A percentile compares a stretch with the other conserved stretches of the same genome.
These are phyloP conservation scores for Ctenoplectra terminalis DNA, from an alignment of 1,140 invertebrate species.

Conservation along the genomic window DNA sequence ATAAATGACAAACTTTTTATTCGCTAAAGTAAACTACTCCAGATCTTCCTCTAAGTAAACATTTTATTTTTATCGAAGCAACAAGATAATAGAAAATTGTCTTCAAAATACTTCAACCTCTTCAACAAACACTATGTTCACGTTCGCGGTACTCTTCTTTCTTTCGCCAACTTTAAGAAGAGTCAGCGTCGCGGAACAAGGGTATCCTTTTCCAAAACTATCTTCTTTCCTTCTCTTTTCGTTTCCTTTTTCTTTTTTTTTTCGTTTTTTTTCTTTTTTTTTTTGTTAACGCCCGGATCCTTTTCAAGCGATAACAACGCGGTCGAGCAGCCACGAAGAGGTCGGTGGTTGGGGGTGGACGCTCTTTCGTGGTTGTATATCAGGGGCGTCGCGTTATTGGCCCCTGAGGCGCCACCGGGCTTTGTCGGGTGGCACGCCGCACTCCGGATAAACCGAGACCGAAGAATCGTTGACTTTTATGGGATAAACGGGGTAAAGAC, in stretches of 20 bases:
- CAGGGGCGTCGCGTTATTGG: slow-evolving; percentile 71
- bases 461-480: slow-evolving; percentile 79
- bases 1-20: background rate
- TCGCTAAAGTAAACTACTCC: background rate
- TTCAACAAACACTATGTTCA: background rate
- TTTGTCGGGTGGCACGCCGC: slow-evolving; percentile 66
- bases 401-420: slow-evolving; percentile 68
- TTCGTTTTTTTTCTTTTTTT: no score
- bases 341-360: slow-evolving; percentile 46
- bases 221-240: background rate
- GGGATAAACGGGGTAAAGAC: slow-evolving; percentile 78
- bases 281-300: slow-evolving; percentile 57
- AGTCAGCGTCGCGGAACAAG: background rate
- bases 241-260: no score
- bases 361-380: slow-evolving; percentile 69
- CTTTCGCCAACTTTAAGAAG: background rate
- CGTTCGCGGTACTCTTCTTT: background rate
- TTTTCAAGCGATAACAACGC: slow-evolving; percentile 66
- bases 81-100: background rate
- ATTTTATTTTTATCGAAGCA: background rate
- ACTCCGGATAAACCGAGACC: slow-evolving; percentile 73
- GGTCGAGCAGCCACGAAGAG: slow-evolving; percentile 62
- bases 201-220: slow-evolving; percentile 32
- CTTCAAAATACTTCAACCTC: background rate
- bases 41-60: background rate